A percentile compares a stretch with the other conserved stretches of the same genome.
These are phyloP conservation scores for Mesoligia furuncula DNA, from an alignment of 2,888 invertebrate genomes.

Conservation along the genomic window DNA sequence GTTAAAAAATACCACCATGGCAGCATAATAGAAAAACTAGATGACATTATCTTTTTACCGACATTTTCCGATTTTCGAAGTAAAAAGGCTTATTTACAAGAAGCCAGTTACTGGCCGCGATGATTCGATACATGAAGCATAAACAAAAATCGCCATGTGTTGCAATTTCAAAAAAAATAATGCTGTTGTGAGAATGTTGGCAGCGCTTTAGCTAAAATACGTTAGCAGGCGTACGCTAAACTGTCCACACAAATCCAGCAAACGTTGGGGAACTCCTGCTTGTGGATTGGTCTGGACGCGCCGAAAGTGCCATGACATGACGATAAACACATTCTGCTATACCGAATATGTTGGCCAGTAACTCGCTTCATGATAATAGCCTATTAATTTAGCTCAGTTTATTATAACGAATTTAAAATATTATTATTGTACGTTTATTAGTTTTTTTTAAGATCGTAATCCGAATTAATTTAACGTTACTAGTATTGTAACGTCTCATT, in stretches of 20 bases:
- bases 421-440: constrained; percentile 20
- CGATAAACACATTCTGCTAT: not conserved
- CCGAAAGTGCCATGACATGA: not conserved
- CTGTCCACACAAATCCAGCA: not conserved
- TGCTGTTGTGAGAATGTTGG: not conserved
- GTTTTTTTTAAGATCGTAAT: constrained; percentile 29
- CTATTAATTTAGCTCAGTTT: constrained; percentile 18
- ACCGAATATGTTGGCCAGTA: not conserved
- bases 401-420: constrained; percentile 30
- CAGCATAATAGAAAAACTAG: constrained; percentile 11
- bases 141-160: not conserved
- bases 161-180: not conserved
- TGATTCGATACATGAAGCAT: not conserved
- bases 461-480: constrained; percentile 52
- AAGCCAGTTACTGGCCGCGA: constrained; percentile 18
- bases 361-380: constrained; percentile 17
- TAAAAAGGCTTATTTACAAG: constrained; percentile 17
- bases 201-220: not conserved
- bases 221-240: not conserved
- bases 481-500: constrained; percentile 21
- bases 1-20: not conserved
- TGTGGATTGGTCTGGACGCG: not conserved
- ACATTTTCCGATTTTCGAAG: not conserved
- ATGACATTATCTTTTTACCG: not conserved
- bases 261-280: too few species aligned